Conservation (phyloP, 2,888 invertebrate species). For the Orthonevra nobilis region DNA sequence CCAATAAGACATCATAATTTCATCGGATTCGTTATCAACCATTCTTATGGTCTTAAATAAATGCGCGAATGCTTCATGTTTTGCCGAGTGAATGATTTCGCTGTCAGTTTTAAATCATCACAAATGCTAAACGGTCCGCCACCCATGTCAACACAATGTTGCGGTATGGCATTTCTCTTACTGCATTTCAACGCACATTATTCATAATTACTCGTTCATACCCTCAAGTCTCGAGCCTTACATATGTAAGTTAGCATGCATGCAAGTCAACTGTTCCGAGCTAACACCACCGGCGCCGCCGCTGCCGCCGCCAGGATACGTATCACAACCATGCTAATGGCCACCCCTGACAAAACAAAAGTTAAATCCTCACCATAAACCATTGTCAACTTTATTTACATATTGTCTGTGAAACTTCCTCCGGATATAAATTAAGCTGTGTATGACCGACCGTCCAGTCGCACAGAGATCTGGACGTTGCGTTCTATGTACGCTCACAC, state of each 20-base stretch:
- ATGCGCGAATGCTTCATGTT: too few species aligned
- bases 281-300: neutral
- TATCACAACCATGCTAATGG: slow-evolving; percentile 55
- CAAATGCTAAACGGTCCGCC: slow-evolving; percentile 23
- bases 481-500: slow-evolving; percentile 7
- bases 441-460: slow-evolving; percentile 18
- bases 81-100: too few species aligned
- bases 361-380: slow-evolving; percentile 65
- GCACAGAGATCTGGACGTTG: too few species aligned
- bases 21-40: too few species aligned
- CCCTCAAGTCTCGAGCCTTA: too few species aligned
- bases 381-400: slow-evolving; percentile 68
- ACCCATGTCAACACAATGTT: slow-evolving; percentile 51
- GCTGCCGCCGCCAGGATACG: neutral
- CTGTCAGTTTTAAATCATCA: slow-evolving; percentile 45
- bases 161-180: slow-evolving; percentile 37
- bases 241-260: slow-evolving; percentile 35
- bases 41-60: too few species aligned
- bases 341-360: slow-evolving; percentile 46
- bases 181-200: slow-evolving; percentile 62
- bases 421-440: slow-evolving; percentile 25
- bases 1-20: too few species aligned
- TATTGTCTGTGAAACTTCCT: slow-evolving; percentile 58
- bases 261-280: slow-evolving; percentile 1
- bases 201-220: slow-evolving; percentile 46